phyloP scores from a whole-genome alignment of 2,797 vertebrate species.

The Steatocranus sp. region DNA sequence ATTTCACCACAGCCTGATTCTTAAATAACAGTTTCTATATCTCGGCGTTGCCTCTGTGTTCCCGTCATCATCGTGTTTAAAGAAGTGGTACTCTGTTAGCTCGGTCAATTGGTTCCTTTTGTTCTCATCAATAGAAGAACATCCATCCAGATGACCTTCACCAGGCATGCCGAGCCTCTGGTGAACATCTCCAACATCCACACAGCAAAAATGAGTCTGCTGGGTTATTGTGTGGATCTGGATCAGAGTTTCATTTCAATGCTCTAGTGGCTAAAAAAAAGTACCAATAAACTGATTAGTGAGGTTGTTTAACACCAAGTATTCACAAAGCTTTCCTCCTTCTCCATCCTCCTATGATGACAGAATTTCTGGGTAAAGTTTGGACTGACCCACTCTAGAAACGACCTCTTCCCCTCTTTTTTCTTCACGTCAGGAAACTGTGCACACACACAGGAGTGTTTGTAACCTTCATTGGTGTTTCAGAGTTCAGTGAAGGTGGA shows the following conservation, averaged over 20 bases:
- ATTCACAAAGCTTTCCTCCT: background rate
- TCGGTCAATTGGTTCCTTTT: background rate
- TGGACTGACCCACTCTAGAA: background rate
- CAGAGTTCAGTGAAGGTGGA: background rate
- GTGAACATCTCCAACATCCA: background rate
- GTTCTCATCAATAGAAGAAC: background rate
- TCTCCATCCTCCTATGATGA: background rate
- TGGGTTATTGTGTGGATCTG: background rate
- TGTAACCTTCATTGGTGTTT: background rate
- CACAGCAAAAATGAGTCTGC: background rate
- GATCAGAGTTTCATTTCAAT: background rate
- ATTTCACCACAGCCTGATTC: background rate
- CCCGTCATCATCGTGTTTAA: background rate
- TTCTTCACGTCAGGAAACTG: background rate
- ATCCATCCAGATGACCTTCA: background rate
- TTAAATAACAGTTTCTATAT: background rate
- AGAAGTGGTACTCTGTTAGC: background rate
- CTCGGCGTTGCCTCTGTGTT: fast-evolving
- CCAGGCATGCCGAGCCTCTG: too few species aligned
- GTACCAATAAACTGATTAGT: background rate
- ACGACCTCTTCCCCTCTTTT: background rate
- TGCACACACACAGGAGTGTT: background rate
- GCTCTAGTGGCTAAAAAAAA: background rate
- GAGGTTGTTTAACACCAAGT: background rate
- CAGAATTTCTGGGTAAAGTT: background rate